These are phyloP conservation scores for Amphibalanus amphitrite DNA, from an alignment of 1,140 invertebrate species.

Conservation along the genomic window DNA sequence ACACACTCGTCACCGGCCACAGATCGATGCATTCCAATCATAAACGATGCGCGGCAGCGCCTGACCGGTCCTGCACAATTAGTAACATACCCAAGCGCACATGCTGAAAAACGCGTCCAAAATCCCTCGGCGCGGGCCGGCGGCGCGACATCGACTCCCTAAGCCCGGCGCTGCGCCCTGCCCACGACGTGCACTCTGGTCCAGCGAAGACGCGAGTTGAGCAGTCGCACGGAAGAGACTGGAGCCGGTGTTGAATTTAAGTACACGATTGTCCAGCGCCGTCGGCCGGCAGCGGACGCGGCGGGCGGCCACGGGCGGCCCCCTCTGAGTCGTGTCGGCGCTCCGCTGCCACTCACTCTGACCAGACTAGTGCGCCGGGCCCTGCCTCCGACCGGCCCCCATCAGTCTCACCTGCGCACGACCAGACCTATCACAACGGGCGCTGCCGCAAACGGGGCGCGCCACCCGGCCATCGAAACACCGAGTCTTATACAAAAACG, in stretches of 20 bases:
- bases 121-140: background rate
- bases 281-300: too few species aligned
- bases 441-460: background rate
- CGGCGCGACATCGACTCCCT: too few species aligned
- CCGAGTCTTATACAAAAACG: background rate
- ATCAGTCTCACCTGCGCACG: background rate
- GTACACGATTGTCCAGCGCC: background rate
- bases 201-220: background rate
- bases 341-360: too few species aligned
- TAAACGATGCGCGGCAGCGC: background rate
- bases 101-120: background rate
- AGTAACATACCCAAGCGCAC: background rate
- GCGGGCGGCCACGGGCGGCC: too few species aligned
- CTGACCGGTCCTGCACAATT: background rate
- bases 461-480: background rate
- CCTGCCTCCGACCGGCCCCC: background rate
- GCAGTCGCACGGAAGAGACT: background rate
- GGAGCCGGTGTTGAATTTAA: background rate
- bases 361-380: background rate
- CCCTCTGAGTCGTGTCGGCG: too few species aligned
- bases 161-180: too few species aligned
- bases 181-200: too few species aligned
- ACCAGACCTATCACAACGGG: background rate
- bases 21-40: background rate
- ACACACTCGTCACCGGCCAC: background rate